These are phyloP conservation scores for Drosophila sechellia DNA, from an alignment of 1,140 invertebrate genomes.

Conservation along the genomic window DNA sequence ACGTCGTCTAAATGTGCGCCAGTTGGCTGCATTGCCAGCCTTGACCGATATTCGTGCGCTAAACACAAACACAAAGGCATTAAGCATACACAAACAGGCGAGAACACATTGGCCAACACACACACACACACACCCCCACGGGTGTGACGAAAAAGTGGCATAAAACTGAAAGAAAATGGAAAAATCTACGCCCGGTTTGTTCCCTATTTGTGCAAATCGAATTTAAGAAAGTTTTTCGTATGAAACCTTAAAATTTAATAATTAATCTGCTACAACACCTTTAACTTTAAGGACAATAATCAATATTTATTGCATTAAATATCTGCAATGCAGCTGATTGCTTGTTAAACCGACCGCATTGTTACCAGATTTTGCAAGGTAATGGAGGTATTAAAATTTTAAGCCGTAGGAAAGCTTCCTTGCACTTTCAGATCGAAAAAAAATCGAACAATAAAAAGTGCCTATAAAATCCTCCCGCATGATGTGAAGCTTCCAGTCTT, in stretches of 20 bases:
- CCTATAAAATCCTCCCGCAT: slow-evolving; percentile 7
- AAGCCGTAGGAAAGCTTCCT: neutral
- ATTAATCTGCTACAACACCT: neutral
- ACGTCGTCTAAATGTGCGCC: slow-evolving; percentile 41
- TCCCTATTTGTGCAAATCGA: neutral
- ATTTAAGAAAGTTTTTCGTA: too few species aligned
- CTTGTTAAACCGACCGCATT: neutral
- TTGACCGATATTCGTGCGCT: slow-evolving; percentile 71
- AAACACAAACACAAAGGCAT: slow-evolving; percentile 53
- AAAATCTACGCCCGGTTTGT: neutral
- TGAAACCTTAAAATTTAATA: neutral
- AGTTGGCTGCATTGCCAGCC: slow-evolving; percentile 46
- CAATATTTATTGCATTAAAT: neutral
- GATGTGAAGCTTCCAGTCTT: neutral
- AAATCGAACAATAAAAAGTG: slow-evolving; percentile 9
- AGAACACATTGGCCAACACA: slow-evolving; percentile 11
- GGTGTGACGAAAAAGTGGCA: slow-evolving; percentile 48
- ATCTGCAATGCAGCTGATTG: slow-evolving; percentile 1
- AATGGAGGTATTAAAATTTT: slow-evolving; percentile 7
- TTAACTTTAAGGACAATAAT: neutral
- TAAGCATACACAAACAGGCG: slow-evolving; percentile 20
- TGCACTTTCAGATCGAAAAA: neutral
- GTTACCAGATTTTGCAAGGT: neutral
- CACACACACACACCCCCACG: slow-evolving; percentile 3
- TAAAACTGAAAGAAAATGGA: slow-evolving; percentile 14